A percentile compares a stretch with the other conserved stretches of the same genome.
These are phyloP conservation scores for Scaptomyza polygonia DNA, from an alignment of 2,888 invertebrate genomes.

Conservation along the genomic window DNA sequence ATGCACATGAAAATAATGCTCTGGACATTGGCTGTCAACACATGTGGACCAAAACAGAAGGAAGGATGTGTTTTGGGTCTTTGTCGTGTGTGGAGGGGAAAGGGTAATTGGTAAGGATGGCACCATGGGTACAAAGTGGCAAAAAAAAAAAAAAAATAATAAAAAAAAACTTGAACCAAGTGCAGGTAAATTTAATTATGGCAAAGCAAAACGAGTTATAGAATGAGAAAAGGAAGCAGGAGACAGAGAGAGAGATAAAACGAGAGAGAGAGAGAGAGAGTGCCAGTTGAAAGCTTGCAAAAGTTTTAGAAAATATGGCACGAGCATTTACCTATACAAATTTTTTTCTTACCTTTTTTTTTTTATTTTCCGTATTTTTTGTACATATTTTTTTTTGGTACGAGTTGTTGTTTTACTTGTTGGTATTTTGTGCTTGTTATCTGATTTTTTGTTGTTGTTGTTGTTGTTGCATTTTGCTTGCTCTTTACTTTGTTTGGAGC, in stretches of 20 bases:
- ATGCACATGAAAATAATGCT: background rate
- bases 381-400: background rate
- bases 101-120: background rate
- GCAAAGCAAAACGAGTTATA: constrained; percentile 20
- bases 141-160: background rate
- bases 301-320: constrained; percentile 52
- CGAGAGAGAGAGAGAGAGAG: background rate
- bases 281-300: constrained; percentile 10
- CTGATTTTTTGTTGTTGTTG: constrained; percentile 46
- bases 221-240: no score
- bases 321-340: constrained; percentile 27
- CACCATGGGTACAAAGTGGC: constrained; percentile 9
- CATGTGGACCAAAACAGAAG: no score
- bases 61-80: background rate
- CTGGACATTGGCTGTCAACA: background rate
- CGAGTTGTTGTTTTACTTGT: background rate
- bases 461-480: constrained; percentile 14
- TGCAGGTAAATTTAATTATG: constrained; percentile 57
- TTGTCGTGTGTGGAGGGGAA: background rate
- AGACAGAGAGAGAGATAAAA: background rate
- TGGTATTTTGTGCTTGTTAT: constrained; percentile 34
- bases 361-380: background rate
- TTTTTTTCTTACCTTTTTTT: constrained; percentile 12
- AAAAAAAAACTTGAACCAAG: constrained; percentile 36
- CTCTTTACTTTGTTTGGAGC: constrained; percentile 23